These are phyloP conservation scores for Chromoteleia sp. DNA, from an alignment of 2,888 invertebrate genomes.

Conservation along the genomic window DNA sequence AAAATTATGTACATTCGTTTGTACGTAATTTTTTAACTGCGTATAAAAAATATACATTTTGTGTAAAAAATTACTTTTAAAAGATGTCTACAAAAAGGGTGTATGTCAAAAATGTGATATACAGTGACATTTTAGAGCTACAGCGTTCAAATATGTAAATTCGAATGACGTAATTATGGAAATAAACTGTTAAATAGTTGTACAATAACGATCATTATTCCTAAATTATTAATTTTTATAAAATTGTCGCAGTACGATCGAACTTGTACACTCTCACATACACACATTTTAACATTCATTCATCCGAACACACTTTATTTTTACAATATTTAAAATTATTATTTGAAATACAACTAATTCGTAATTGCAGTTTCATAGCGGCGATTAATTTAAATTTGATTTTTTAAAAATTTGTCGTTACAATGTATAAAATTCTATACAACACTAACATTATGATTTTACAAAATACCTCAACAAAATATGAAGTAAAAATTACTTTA, in stretches of 20 bases:
- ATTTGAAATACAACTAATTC: constrained; percentile 18
- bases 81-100: neutral
- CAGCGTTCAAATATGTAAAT: constrained; percentile 23
- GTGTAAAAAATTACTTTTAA: constrained; percentile 1
- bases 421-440: neutral
- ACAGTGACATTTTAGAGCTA: constrained; percentile 1
- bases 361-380: neutral
- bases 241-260: neutral
- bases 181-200: constrained; percentile 38
- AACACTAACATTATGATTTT: neutral
- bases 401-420: neutral
- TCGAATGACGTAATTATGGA: constrained; percentile 27
- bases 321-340: constrained; percentile 14
- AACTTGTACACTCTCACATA: neutral
- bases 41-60: constrained; percentile 42
- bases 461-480: neutral
- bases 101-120: constrained; percentile 22
- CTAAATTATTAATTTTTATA: neutral
- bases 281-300: constrained; percentile 10
- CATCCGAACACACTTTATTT: constrained; percentile 4
- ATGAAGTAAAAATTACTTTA: neutral
- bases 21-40: constrained; percentile 12
- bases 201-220: constrained; percentile 21
- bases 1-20: constrained; percentile 22
- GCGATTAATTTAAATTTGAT: neutral